Evolutionary conservation across 2,113 vertebrate genomes (phyloP), one percentile per base, ranked within the genome.

Genomic region (Scartelaos histophorus): DNA sequence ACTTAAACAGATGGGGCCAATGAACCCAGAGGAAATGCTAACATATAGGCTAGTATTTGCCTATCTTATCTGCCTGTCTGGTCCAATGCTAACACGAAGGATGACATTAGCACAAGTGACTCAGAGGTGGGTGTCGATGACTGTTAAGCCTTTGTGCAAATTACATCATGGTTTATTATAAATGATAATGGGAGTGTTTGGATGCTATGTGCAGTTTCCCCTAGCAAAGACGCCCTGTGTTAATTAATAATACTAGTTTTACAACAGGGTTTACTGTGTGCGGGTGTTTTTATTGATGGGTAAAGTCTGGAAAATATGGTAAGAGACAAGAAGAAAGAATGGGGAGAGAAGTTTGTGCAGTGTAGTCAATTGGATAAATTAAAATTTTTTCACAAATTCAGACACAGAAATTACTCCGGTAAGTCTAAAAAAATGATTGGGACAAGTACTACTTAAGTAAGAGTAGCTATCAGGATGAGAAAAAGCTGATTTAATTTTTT

Each of bases 21-120:
- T 43, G 38, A 43, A 43, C 38, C 38, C 38, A 10, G 38, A 43
- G 38, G 38, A 43, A 43, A 43, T 43, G 7, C 38, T 9, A 43
- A 29, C 57, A 13, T 60, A 25, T 15, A 25, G 57, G 7, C 25
- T 22, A 29, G 66, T 47, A 35, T 69, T 21, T 15, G 43, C 13
- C 7, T 22, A 22, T 13, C 25, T 61, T 21, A 60, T 47, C 75
- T 49, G 16, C 29, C 4, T 62, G 67, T 34, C 24, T 66, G 22
- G 16, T 35, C 21, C 6, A 35, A 29, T 19, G 25, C 29, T 67
- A 46, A 71, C 21, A 61, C 66, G 70, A 60, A 66, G 67, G 38
- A 62, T 13, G 53, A 22, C 21, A n/a, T 64, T 76, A 67, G 47
- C 2, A 71, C 3, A 67, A 29, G n/a, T 85, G 82, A 83, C 56